Evolutionary conservation across 2,797 vertebrate species (phyloP), one percentile per base, ranked within the genome.

Genomic region (Microctenopoma stevenorrisi): DNA sequence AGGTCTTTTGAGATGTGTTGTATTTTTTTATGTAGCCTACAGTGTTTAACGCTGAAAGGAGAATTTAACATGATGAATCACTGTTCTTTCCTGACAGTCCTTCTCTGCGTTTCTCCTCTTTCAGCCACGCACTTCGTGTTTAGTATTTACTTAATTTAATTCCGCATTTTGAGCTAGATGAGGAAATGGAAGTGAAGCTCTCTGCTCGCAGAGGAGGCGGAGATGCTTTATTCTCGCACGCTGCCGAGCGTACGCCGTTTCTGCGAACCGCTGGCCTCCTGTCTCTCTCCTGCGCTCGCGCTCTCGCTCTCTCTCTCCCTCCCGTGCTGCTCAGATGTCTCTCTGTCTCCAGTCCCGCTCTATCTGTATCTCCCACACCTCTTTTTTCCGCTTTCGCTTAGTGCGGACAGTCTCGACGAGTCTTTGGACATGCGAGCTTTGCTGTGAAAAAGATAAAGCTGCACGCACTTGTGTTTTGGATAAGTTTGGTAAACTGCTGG

Each of bases 141-240:
- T 12, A 11, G 11, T 25, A 0, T 43, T 49, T 37, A 22, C 44
- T 18, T 25, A 4, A 1, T 38, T 28, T 38, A n/a, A 18, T 59
- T 67, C 42, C 25, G 62, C 48, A 46, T 37, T 26, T 58, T 51
- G 7, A 47, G 28, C 48, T 43, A 4, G 12, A 18, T 0, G 18
- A 46, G 25, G 71, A 85, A 68, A 13, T 62, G 84, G 83, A 87
- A 87, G 84, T 81, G 67, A 58, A 4, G 62, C 73, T 72, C 78
- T 52, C 64, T 0, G 78, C 30, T 4, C 28, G 28, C 28, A 4
- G 60, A 74, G 77, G 10, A 76, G 76, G 58, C 26, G 76, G 72
- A 46, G 86, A 81, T 77, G 83, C 64, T 82, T 53, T 22, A 26
- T 25, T 12, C 62, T 1, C 67, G 61, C 84, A 68, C 75, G 72